These are phyloP conservation scores for Drosophila jambulina DNA, from an alignment of 1,140 invertebrate genomes.

Conservation along the genomic window DNA sequence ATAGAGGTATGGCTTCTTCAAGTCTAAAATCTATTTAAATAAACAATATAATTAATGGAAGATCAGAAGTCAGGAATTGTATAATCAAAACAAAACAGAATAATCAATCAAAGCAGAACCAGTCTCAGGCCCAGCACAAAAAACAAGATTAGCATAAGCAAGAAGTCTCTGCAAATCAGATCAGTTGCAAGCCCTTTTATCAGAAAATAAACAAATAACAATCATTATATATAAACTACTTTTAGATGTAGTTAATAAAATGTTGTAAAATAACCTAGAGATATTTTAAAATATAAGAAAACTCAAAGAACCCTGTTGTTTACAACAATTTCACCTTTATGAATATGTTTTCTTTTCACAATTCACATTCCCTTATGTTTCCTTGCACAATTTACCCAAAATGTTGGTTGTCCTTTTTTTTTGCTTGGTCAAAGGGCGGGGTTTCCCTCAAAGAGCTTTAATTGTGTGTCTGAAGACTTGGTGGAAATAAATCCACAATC, in stretches of 20 bases:
- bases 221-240: neutral
- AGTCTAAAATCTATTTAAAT: neutral
- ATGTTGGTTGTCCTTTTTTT: constrained; percentile 44
- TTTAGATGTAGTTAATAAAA: neutral
- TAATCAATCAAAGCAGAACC: constrained; percentile 25
- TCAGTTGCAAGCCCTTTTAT: neutral
- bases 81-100: constrained; percentile 34
- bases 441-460: constrained; percentile 54
- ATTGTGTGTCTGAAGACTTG: constrained; percentile 42
- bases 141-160: constrained; percentile 20
- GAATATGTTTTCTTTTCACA: constrained; percentile 7
- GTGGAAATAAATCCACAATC: constrained; percentile 42
- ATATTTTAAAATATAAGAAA: neutral
- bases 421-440: constrained; percentile 30
- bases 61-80: constrained; percentile 7
- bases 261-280: neutral
- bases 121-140: constrained; percentile 11
- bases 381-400: constrained; percentile 27
- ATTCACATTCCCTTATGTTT: neutral
- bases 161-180: neutral
- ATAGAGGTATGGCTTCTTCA: neutral
- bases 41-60: neutral
- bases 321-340: neutral
- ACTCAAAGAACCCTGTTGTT: neutral
- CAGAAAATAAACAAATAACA: neutral